Evolutionary conservation across 2,888 invertebrate genomes (phyloP).

Genomic region (Argyresthia goedartella): DNA sequence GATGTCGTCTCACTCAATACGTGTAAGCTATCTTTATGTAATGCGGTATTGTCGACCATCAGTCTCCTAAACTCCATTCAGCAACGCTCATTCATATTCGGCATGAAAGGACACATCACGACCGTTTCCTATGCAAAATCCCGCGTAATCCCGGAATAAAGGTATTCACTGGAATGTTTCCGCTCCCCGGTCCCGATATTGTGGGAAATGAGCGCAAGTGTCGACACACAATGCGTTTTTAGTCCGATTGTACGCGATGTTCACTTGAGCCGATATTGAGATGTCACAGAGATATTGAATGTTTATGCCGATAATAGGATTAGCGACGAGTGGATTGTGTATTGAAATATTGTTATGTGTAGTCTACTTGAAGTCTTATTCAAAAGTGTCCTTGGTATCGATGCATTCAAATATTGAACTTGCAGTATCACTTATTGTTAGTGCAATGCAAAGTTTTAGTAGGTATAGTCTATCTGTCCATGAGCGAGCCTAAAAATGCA

Average conservation of each 20-base stretch:
- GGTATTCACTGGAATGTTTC: conserved; percentile 52
- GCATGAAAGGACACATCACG: conserved; percentile 38
- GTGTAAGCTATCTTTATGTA: conserved; percentile 49
- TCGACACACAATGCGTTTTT: conserved; percentile 30
- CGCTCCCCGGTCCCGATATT: conserved; percentile 23
- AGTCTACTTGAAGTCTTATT: neutral
- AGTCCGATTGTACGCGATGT: conserved; percentile 31
- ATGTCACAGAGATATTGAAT: conserved; percentile 32
- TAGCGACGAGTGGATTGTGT: conserved; percentile 44
- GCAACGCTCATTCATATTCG: conserved; percentile 33
- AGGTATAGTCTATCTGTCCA: too few species aligned
- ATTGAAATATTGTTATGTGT: conserved; percentile 22
- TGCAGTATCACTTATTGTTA: too few species aligned
- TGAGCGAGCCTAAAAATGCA: too few species aligned
- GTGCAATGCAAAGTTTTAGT: too few species aligned
- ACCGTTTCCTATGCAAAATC: conserved; percentile 67
- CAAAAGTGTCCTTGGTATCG: neutral
- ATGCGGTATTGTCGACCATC: conserved; percentile 34
- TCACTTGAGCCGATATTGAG: conserved; percentile 51
- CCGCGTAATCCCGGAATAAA: conserved; percentile 64
- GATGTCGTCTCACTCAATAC: conserved; percentile 37
- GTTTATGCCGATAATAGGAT: conserved; percentile 62
- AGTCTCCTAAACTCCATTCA: conserved; percentile 42
- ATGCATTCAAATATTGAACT: too few species aligned
- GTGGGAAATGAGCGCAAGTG: conserved; percentile 22